Percentiles rank a stretch among this genome's conserved stretches.
These are phyloP conservation scores for Microchirus variegatus DNA, from an alignment of 2,797 vertebrate genomes.

Conservation along the genomic window DNA sequence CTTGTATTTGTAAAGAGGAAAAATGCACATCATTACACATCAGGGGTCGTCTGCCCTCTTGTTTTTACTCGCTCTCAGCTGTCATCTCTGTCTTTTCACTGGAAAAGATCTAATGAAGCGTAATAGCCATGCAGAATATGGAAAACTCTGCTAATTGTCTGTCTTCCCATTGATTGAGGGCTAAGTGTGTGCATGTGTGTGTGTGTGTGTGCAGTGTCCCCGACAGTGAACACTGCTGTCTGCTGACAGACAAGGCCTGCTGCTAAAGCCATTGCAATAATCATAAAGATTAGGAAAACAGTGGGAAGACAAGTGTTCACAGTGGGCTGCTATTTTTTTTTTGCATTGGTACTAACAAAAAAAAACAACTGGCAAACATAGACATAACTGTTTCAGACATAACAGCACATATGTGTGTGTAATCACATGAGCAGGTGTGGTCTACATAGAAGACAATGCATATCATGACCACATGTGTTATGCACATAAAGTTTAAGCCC, in stretches of 20 bases:
- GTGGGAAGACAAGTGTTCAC: conserved; percentile 81
- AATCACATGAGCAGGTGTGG: conserved; percentile 12
- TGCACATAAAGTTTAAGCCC: conserved; percentile 6
- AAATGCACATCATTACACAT: conserved; percentile 11
- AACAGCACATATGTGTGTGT: conserved; percentile 12
- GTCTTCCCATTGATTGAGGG: conserved; percentile 67
- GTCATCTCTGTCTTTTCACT: conserved; percentile 7
- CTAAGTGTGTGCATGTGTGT: conserved; percentile 43
- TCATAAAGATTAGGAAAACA: conserved; percentile 81
- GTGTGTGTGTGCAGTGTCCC: conserved; percentile 45
- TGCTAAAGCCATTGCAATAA: conserved; percentile 80
- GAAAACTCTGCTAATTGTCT: conserved; percentile 63
- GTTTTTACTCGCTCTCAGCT: conserved; percentile 13
- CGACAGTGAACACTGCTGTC: conserved; percentile 72
- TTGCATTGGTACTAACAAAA: conserved; percentile 62
- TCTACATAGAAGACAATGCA: not conserved
- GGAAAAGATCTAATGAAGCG: conserved; percentile 47
- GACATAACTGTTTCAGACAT: conserved; percentile 41
- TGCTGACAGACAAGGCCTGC: conserved; percentile 75
- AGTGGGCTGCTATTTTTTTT: conserved; percentile 79
- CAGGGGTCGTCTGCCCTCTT: conserved; percentile 1
- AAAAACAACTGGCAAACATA: conserved; percentile 64
- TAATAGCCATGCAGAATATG: conserved; percentile 43
- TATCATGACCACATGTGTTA: conserved; percentile 2
- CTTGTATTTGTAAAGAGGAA: conserved; percentile 23